Evolutionary conservation across 2,888 invertebrate species (phyloP).

Genomic region (Bombylius discolor): DNA sequence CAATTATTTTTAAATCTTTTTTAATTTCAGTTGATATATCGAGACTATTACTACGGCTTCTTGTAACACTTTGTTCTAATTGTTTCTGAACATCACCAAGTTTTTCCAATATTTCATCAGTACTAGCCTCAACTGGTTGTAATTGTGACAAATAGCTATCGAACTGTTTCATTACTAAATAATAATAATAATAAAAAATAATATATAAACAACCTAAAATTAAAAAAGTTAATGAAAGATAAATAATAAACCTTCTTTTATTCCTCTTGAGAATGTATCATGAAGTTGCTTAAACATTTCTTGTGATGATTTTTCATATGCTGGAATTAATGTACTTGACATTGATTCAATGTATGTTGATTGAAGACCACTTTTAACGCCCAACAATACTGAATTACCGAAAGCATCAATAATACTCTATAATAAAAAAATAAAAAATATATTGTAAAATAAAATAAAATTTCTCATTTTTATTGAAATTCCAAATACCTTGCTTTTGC

Average conservation of each 20-base stretch:
- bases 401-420: conserved; percentile 65
- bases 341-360: conserved; percentile 67
- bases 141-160: conserved; percentile 38
- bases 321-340: conserved; percentile 62
- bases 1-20: conserved; percentile 31
- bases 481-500: conserved; percentile 56
- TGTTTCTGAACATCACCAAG: conserved; percentile 28
- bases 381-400: conserved; percentile 50
- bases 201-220: neutral
- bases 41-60: conserved; percentile 24
- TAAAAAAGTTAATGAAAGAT: neutral
- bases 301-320: conserved; percentile 74
- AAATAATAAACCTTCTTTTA: conserved; percentile 62
- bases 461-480: too few relatives aligned
- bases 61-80: conserved; percentile 25
- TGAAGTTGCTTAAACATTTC: conserved; percentile 83
- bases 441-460: neutral
- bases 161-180: conserved; percentile 40
- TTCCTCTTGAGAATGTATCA: conserved; percentile 74
- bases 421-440: conserved; percentile 14
- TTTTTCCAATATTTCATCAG: conserved; percentile 29
- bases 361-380: conserved; percentile 61
- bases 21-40: conserved; percentile 31
- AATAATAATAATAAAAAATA: conserved; percentile 1
- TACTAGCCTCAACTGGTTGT: conserved; percentile 29